phyloP scores from a whole-genome alignment of 2,888 invertebrate genomes.

The Agonopterix alstromeriana region DNA sequence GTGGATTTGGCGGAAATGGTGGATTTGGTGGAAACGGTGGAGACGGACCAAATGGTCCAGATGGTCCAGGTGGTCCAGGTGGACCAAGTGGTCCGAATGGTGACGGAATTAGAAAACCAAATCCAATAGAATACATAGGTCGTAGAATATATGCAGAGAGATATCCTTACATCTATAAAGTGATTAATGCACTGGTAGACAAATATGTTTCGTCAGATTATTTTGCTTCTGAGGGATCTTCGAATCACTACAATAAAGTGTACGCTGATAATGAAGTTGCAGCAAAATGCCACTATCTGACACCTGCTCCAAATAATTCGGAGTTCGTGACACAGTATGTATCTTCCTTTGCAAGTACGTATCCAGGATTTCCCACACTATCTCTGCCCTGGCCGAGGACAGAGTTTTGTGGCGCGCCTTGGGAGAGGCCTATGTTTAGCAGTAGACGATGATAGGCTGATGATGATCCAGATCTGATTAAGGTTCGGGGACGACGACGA shows the following conservation, averaged over 20 bases:
- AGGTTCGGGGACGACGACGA: too few relatives aligned
- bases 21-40: constrained; percentile 21
- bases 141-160: constrained; percentile 48
- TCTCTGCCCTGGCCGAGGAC: too few relatives aligned
- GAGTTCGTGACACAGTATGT: constrained; percentile 59
- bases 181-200: constrained; percentile 45
- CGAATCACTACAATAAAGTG: constrained; percentile 40
- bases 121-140: constrained; percentile 47
- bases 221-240: constrained; percentile 31
- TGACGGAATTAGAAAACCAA: constrained; percentile 14
- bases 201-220: constrained; percentile 49
- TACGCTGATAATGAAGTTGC: constrained; percentile 46
- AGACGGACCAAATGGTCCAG: constrained; percentile 19
- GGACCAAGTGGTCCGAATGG: constrained; percentile 19
- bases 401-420: too few relatives aligned
- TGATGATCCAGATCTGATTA: too few relatives aligned
- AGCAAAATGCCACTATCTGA: constrained; percentile 50
- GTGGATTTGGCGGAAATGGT: constrained; percentile 30
- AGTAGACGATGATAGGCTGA: too few relatives aligned
- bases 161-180: constrained; percentile 54
- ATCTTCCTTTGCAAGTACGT: too few relatives aligned
- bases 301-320: constrained; percentile 7
- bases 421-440: too few relatives aligned
- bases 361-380: too few relatives aligned
- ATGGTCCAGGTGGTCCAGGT: constrained; percentile 16